These are phyloP conservation scores for Cryptotis parvus DNA, from an alignment of 2,113 vertebrate species.

Conservation along the genomic window DNA sequence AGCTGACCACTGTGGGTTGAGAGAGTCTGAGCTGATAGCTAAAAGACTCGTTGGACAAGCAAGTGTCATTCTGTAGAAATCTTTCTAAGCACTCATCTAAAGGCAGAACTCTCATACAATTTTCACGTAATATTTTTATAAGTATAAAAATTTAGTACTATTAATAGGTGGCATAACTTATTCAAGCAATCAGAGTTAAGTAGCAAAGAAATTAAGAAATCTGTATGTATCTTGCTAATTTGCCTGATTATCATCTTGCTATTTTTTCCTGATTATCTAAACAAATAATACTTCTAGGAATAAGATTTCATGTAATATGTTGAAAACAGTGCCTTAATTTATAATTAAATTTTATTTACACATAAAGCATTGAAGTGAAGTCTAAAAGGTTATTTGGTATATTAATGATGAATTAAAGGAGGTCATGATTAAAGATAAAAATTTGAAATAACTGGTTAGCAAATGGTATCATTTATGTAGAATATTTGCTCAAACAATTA, in stretches of 20 bases:
- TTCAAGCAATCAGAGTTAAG: neutral
- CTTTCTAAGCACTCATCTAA: too few species aligned
- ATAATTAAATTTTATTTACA: neutral
- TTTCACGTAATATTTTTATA: neutral
- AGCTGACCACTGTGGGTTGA: too few species aligned
- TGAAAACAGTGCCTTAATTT: neutral
- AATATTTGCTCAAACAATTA: neutral
- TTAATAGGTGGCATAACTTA: neutral
- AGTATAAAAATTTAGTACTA: neutral
- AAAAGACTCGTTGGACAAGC: too few species aligned
- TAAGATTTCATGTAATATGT: neutral
- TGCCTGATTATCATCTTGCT: neutral
- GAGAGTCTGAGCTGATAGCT: too few species aligned
- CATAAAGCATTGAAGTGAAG: neutral
- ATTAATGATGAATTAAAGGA: neutral
- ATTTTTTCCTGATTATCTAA: neutral
- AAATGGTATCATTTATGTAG: neutral
- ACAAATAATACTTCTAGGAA: neutral
- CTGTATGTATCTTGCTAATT: neutral
- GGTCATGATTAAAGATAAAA: neutral
- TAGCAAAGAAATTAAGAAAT: neutral
- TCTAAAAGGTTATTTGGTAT: neutral
- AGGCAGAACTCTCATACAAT: too few species aligned
- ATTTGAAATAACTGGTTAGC: neutral
- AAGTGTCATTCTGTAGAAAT: too few species aligned